Evolutionary conservation across 2,888 invertebrate species (phyloP).

Genomic region (Xylota sylvarum): DNA sequence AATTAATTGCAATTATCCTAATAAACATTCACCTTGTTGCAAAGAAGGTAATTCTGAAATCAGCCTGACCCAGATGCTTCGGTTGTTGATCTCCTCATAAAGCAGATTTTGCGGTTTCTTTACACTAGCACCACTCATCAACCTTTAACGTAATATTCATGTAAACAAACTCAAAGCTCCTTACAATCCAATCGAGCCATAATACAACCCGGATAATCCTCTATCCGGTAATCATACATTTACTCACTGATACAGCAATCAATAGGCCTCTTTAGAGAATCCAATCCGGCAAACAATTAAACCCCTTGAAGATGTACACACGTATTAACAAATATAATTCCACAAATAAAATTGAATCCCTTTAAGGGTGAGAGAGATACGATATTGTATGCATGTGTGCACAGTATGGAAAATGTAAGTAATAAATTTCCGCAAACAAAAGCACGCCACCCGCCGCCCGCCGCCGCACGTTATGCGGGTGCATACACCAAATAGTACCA

Average conservation of each 20-base stretch:
- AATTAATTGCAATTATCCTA: neutral
- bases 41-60: neutral
- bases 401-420: constrained; percentile 33
- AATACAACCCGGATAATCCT: constrained; percentile 70
- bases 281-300: constrained; percentile 61
- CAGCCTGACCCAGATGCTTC: neutral
- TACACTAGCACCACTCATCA: constrained; percentile 49
- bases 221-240: constrained; percentile 66
- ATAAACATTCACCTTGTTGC: neutral
- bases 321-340: constrained; percentile 27
- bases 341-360: constrained; percentile 55
- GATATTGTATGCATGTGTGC: constrained; percentile 37
- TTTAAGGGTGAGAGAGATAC: neutral
- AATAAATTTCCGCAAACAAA: constrained; percentile 62
- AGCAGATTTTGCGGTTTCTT: constrained; percentile 43
- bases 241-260: constrained; percentile 58
- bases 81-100: constrained; percentile 9
- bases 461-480: constrained; percentile 18
- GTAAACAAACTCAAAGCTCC: constrained; percentile 52
- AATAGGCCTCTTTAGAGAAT: constrained; percentile 33
- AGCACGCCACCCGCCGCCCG: no score
- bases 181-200: constrained; percentile 50
- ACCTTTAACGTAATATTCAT: constrained; percentile 47
- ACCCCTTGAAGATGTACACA: constrained; percentile 31
- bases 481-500: constrained; percentile 37